A percentile compares a stretch with the other conserved stretches of the same genome.
Conservation (phyloP, 2,113 vertebrate genomes). For the Sphyrna mokarran region DNA sequence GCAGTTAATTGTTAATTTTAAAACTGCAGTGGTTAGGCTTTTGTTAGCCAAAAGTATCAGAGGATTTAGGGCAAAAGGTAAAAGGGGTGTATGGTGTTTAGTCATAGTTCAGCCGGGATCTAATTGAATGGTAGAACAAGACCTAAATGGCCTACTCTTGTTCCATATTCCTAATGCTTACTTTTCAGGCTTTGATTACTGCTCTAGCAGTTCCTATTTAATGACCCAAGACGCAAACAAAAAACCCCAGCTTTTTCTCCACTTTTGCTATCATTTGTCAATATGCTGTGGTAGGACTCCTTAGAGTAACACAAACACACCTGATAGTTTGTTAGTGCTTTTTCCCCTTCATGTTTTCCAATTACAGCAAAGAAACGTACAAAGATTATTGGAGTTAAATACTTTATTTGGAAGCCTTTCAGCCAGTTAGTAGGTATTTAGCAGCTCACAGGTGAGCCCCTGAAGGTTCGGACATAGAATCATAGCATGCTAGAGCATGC, state of each 20-base stretch:
- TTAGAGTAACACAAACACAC: not conserved
- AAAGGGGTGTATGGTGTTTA: not conserved
- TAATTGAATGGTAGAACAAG: not conserved
- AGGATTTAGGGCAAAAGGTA: not conserved
- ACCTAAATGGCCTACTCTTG: not conserved
- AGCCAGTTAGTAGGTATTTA: not conserved
- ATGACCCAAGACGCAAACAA: not conserved
- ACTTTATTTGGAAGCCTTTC: not conserved
- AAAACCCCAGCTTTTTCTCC: too few relatives aligned
- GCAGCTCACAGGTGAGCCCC: not conserved
- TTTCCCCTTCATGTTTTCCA: not conserved
- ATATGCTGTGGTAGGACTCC: not conserved
- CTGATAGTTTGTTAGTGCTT: not conserved
- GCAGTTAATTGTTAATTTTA: not conserved
- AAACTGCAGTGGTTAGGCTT: not conserved
- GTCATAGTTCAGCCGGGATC: not conserved
- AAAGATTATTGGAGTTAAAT: not conserved
- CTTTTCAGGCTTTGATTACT: not conserved
- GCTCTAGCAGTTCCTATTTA: not conserved
- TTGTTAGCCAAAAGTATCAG: not conserved
- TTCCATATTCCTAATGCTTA: not conserved
- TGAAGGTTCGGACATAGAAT: not conserved
- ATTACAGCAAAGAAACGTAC: not conserved
- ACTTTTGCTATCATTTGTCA: not conserved
- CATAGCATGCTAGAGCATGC: not conserved